Percentiles rank a stretch among this genome's conserved stretches.
Conservation (phyloP, 2,888 invertebrate species). For the Chaetoderma sp. region DNA sequence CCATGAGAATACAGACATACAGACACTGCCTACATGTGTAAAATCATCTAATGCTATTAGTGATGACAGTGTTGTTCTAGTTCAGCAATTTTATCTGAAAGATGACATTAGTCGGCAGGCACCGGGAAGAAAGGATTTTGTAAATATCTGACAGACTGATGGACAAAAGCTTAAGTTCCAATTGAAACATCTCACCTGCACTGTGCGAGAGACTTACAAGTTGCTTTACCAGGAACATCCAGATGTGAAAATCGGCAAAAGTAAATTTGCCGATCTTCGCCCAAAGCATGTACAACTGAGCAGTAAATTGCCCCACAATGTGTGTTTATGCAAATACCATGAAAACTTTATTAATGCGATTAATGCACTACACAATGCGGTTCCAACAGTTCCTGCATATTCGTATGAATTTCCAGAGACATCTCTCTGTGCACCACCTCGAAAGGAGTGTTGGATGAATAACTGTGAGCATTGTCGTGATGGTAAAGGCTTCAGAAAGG, state of each 20-base stretch:
- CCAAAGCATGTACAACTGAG: slow-evolving; percentile 12
- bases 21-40: too few relatives aligned
- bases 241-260: slow-evolving; percentile 8
- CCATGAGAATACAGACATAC: too few relatives aligned
- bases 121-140: background rate
- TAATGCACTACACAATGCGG: slow-evolving; percentile 6
- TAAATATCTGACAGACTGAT: background rate
- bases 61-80: too few relatives aligned
- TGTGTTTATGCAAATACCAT: slow-evolving; percentile 22
- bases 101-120: slow-evolving; percentile 1
- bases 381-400: slow-evolving; percentile 6
- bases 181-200: slow-evolving; percentile 19
- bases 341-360: slow-evolving; percentile 15
- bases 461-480: background rate
- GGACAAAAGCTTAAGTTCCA: background rate
- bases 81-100: background rate
- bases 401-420: slow-evolving; percentile 5
- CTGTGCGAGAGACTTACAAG: background rate
- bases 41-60: too few relatives aligned
- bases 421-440: background rate
- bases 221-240: slow-evolving; percentile 11
- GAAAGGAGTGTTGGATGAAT: slow-evolving; percentile 5
- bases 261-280: slow-evolving; percentile 18
- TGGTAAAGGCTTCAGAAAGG: background rate
- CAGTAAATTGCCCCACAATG: slow-evolving; percentile 9